Evolutionary conservation across 2,888 invertebrate species (phyloP), one percentile per base, ranked within the genome.

Genomic region (Helobdella robusta): DNA sequence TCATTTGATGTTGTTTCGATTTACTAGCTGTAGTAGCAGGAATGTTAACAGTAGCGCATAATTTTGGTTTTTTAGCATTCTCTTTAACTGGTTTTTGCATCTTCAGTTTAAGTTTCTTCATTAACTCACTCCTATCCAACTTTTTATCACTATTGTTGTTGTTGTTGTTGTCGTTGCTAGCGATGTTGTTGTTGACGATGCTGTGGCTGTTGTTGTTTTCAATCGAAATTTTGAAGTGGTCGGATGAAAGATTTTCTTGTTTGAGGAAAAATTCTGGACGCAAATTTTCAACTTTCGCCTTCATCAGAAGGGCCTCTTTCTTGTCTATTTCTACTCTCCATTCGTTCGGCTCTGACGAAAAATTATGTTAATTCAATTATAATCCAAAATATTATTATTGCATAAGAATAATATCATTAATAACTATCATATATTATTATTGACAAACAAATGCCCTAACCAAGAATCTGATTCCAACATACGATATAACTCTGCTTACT

Each of bases 91-190:
- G 36, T 35, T 62, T 62, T n/a, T 50, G 44, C 62, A 62, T 62
- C 23, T 62, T 62, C 32, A 32, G 48, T 30, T 62, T 62, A 48
- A 62, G 28, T 30, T 62, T 62, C 32, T 62, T 50, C 44, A 62
- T 50, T 2, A 62, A 48, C n/a, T 62, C 32, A n/a, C 50, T 48
- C 20, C 62, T 48, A 5, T 62, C 34, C 18, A 15, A 20, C 20
- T 50, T 48, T 30, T 62, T 62, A 28, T 15, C 15, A 6, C 32
- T 35, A 15, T 25, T 28, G 1, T 48, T 25, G n/a, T 44, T 28
- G 3, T 15, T 2, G 2, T 44, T 28, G 15, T 25, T 25, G n/a
- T 25, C 25, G 48, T 20, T 25, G 11, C 48, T 18, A 28, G n/a
- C 28, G 32, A 56, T 25, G 25, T 5, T 28, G n/a, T 56, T 56